A percentile compares a stretch with the other conserved stretches of the same genome.
Evolutionary conservation across 2,888 invertebrate species (phyloP).

Genomic region (Galerucella calmariensis): DNA sequence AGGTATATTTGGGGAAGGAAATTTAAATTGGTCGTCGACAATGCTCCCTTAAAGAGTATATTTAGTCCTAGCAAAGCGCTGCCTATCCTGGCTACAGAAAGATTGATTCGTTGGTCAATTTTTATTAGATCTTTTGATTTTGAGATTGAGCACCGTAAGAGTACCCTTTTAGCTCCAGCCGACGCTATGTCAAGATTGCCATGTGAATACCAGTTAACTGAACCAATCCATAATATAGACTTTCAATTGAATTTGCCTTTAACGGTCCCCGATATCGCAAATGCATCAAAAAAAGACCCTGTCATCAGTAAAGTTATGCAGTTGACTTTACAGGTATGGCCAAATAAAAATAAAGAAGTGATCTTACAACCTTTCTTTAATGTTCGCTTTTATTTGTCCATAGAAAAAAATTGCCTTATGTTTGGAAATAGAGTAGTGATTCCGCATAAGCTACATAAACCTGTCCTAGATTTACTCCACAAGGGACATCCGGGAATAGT

Average conservation of each 20-base stretch:
- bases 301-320: conserved; percentile 16
- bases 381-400: conserved; percentile 7
- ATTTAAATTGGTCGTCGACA: conserved; percentile 22
- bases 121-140: conserved; percentile 20
- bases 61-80: conserved; percentile 20
- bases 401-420: conserved; percentile 3
- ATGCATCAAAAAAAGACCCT: neutral
- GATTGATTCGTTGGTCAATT: conserved; percentile 22
- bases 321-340: conserved; percentile 20
- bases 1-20: conserved; percentile 25
- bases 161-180: conserved; percentile 6
- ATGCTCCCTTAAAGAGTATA: conserved; percentile 19
- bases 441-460: neutral
- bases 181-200: conserved; percentile 27
- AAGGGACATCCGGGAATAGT: conserved; percentile 22
- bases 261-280: conserved; percentile 17
- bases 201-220: neutral
- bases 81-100: conserved; percentile 16
- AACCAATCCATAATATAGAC: conserved; percentile 11
- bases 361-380: conserved; percentile 9
- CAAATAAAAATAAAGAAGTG: conserved; percentile 1
- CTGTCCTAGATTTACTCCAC: conserved; percentile 9
- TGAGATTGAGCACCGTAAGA: conserved; percentile 20
- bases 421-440: conserved; percentile 21
- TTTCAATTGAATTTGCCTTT: neutral